Evolutionary conservation across 2,888 invertebrate genomes (phyloP).

Genomic region (Limulus polyphemus): DNA sequence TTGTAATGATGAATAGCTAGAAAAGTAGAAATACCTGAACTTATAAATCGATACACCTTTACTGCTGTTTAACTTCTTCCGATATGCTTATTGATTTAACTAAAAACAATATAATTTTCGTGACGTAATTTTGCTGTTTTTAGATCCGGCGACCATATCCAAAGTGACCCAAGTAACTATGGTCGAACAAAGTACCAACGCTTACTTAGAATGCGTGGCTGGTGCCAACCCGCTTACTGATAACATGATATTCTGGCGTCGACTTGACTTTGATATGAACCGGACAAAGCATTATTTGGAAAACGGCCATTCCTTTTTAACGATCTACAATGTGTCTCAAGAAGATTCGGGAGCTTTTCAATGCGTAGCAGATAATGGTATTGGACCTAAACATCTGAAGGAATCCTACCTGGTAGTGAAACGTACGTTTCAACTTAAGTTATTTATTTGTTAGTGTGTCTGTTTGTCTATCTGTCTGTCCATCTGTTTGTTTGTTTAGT

Average conservation of each 20-base stretch:
- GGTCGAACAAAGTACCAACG: conserved; percentile 63
- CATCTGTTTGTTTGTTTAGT: too few relatives aligned
- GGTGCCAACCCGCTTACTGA: conserved; percentile 72
- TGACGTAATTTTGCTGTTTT: neutral
- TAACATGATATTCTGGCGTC: conserved; percentile 69
- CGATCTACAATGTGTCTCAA: conserved; percentile 60
- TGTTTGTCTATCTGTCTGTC: too few relatives aligned
- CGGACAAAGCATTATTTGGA: conserved; percentile 56
- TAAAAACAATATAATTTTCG: too few relatives aligned
- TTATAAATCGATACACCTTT: too few relatives aligned
- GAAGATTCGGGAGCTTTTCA: conserved; percentile 77
- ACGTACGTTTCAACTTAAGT: conserved; percentile 50
- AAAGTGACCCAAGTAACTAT: conserved; percentile 31
- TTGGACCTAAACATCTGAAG: conserved; percentile 58
- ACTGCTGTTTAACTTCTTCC: too few relatives aligned
- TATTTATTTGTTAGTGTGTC: too few relatives aligned
- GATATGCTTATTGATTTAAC: too few relatives aligned
- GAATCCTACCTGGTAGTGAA: conserved; percentile 74
- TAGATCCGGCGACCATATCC: neutral
- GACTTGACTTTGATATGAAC: conserved; percentile 48
- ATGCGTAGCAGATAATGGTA: conserved; percentile 78
- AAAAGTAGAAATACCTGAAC: too few relatives aligned
- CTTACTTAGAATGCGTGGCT: conserved; percentile 67
- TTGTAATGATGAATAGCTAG: too few relatives aligned
- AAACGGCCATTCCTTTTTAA: conserved; percentile 61